Percentiles rank a stretch among this genome's conserved stretches.
phyloP scores from a whole-genome alignment of 53 echinoderm and acorn worm genomes.

The Glandiceps talaboti region DNA sequence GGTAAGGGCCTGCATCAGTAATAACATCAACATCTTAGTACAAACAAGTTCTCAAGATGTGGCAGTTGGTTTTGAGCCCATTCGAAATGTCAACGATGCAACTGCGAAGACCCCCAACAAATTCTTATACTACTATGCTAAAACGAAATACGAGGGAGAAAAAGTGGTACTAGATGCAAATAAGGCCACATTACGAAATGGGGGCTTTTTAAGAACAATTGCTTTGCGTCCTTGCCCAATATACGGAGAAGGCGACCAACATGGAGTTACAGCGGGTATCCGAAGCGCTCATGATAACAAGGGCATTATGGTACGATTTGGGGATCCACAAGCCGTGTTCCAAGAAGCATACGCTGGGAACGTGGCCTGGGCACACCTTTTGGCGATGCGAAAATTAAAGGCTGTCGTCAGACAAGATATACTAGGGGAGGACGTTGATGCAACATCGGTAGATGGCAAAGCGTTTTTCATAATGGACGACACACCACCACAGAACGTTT shows the following conservation, averaged over 20 bases:
- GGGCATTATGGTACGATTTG: not conserved
- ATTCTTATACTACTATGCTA: not conserved
- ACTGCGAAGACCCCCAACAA: not conserved
- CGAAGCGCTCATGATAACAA: not conserved
- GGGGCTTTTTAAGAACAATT: not conserved
- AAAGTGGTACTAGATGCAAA: not conserved
- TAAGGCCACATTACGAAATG: not conserved
- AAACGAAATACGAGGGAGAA: not conserved
- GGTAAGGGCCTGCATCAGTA: not conserved
- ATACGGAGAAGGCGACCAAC: not conserved
- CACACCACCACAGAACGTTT: conserved; percentile 29
- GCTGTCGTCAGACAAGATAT: not conserved
- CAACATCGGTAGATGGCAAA: conserved; percentile 13
- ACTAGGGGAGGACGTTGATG: not conserved
- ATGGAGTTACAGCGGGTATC: not conserved
- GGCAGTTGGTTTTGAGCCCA: not conserved
- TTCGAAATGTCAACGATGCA: not conserved
- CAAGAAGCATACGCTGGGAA: not conserved
- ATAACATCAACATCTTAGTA: not conserved
- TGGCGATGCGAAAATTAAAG: not conserved
- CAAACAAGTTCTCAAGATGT: not conserved
- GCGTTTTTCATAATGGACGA: conserved; percentile 52
- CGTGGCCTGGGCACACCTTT: not conserved
- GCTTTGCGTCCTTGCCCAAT: not conserved
- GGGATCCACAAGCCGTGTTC: not conserved